These are phyloP conservation scores for Neoascia interrupta DNA, from an alignment of 2,888 invertebrate species.

Conservation along the genomic window DNA sequence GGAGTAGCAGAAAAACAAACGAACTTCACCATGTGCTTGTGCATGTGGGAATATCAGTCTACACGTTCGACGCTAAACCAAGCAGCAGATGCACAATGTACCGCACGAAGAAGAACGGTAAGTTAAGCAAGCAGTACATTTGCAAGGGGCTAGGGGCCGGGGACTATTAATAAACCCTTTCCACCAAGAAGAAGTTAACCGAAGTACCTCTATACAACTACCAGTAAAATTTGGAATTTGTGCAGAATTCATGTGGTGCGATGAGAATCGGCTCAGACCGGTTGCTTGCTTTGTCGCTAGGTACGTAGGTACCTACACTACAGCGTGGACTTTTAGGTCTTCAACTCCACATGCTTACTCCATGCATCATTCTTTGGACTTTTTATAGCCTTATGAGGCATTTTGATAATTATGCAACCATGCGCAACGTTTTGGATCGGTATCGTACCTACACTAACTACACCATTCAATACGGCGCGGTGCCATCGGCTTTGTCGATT, in stretches of 20 bases:
- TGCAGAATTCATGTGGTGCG: slow-evolving; percentile 39
- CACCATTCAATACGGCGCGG: slow-evolving; percentile 33
- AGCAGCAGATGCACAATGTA: no score
- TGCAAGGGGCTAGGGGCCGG: slow-evolving; percentile 27
- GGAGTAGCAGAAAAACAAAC: no score
- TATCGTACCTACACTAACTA: slow-evolving; percentile 26
- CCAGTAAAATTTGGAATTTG: slow-evolving; percentile 44
- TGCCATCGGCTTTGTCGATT: no score
- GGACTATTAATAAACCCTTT: slow-evolving; percentile 45
- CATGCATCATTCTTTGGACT: slow-evolving; percentile 1
- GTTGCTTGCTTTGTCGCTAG: slow-evolving; percentile 15
- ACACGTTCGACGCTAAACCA: no score
- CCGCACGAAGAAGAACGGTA: no score
- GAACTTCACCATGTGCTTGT: no score
- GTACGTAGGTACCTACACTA: neutral
- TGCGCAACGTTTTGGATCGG: slow-evolving; percentile 34
- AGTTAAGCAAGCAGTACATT: no score
- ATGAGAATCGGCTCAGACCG: slow-evolving; percentile 41
- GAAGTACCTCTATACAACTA: no score
- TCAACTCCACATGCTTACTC: slow-evolving; percentile 14
- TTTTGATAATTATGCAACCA: slow-evolving; percentile 58
- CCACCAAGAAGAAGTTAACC: slow-evolving; percentile 17
- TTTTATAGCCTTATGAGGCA: slow-evolving; percentile 54
- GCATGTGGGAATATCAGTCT: no score
- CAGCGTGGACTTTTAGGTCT: slow-evolving; percentile 38